Percentiles rank a stretch among this genome's conserved stretches.
Conservation (phyloP, 1,140 invertebrate genomes). For the Monomorium pharaonis region DNA sequence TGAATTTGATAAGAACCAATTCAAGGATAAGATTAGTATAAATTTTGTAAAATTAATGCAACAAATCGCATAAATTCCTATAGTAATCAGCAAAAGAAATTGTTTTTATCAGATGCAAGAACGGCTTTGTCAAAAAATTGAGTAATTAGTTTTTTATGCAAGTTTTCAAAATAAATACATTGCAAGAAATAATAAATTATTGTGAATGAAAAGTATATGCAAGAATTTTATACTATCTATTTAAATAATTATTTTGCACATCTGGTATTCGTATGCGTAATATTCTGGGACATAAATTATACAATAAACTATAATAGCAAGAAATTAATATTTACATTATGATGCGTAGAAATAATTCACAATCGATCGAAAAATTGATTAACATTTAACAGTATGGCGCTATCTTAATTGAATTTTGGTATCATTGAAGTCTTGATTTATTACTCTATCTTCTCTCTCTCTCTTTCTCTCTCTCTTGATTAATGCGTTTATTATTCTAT, state of each 20-base stretch:
- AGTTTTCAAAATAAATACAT: constrained; percentile 16
- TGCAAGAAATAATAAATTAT: not conserved
- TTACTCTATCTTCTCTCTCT: not conserved
- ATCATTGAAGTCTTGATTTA: constrained; percentile 4
- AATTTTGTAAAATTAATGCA: not conserved
- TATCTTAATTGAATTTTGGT: not conserved
- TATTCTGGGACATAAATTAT: constrained; percentile 2
- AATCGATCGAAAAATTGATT: constrained; percentile 13
- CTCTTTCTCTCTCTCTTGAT: not conserved
- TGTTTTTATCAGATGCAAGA: not conserved
- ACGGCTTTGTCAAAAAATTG: constrained; percentile 5
- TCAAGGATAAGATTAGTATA: constrained; percentile 3
- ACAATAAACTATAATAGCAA: constrained; percentile 23
- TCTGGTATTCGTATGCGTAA: not conserved
- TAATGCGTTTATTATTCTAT: not conserved
- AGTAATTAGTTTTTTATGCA: not conserved
- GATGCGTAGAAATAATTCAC: constrained; percentile 23
- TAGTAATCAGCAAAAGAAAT: not conserved
- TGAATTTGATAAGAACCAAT: constrained; percentile 17
- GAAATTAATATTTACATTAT: not conserved
- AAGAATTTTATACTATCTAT: not conserved
- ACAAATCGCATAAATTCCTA: not conserved
- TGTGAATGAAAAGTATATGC: not conserved
- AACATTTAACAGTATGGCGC: not conserved
- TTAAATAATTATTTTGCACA: constrained; percentile 2